Evolutionary conservation across 1,140 invertebrate genomes (phyloP), one percentile per base, ranked within the genome.

Genomic region (Drosophila parvula): DNA sequence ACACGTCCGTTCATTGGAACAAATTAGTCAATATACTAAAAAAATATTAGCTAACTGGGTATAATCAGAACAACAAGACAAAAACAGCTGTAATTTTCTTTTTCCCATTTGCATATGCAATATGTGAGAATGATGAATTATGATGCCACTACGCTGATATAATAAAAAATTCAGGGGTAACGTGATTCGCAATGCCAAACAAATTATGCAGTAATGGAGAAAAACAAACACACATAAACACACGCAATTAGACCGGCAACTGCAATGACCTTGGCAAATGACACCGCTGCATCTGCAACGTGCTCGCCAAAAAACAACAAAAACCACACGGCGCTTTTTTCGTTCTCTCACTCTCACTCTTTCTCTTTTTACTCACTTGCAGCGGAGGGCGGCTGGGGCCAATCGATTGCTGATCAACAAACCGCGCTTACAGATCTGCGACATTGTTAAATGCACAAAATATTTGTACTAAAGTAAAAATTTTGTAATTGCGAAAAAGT

Each of bases 241-340:
- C 16, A 47, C 18, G 36, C 36, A 48, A 44, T 36, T 55, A 43
- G 63, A 77, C 79, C 80, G 79, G 85, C 80, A 78, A 60, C 74
- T 81, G 74, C 50, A 78, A 81, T 89, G 84, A 89, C 84, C 84
- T 89, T 89, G 84, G 53, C 74, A 90, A 84, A 89, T 84, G 84
- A 89, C 84, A 84, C 78, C 53, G 83, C 65, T 61, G 44, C 62
- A 57, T 58, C 18, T 79, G 64, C 79, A 78, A 85, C 75, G 79
- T 85, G 83, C 64, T 70, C 32, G 10, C 8, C 36, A 62, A 62
- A 18, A 68, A 65, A 60, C 27, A 69, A 69, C 44, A 63, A 50
- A 38, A 56, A 57, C 51, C 16, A 40, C 5, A 12, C 28, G 4
- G 34, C n/a, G 36, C 38, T 68, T 34, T 62, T 50, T 53, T 53